Base-by-base conservation (phyloP, 2,888 invertebrate genomes). In the Timandra comae region DNA sequence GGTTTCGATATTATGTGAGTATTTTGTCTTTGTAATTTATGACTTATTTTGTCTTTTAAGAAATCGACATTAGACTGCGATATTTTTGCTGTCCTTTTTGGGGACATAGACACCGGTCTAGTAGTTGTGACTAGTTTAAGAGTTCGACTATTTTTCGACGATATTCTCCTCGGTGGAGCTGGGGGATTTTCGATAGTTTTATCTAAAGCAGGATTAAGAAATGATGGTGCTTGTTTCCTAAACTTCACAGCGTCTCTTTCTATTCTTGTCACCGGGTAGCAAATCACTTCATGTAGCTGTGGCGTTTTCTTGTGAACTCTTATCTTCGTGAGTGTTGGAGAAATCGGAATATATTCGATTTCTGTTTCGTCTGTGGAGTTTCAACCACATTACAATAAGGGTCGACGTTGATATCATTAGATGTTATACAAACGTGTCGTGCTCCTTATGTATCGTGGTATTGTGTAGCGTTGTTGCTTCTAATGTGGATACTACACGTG, bases 271-370 rank as follows among this genome's bases (percentile, higher is more conserved):
- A 79, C 46, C 19, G 90, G 91, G 62, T 90, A 91, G 64, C 89
- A 91, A 43, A 90, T 74, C 22, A 90, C 87, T 76, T 91, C 89
- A 26, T 75, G 75, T 31, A 69, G 49, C 39, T 74, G 71, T 38
- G 86, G 84, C 38, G 78, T 72, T 62, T 87, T 89, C 81, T 91
- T 92, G 70, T 92, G 92, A 30, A 93, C 89, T 68, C 92, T 88
- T 65, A 94, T 93, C 85, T 92, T 91, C 53, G 93, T 94, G 63
- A 93, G 80, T 49, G 92, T 93, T 29, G 93, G 90, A 46, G 93
- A 91, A 60, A 93, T 91, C 63, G 93, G 93, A 75, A 92, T 91
- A 75, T 93, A 94, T 86, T 94, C 93, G 68, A 93, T 90, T 82
- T 91, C 90, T 59, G 91, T 84, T 65, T 91, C 89, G 87, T 92